Evolutionary conservation across 2,888 invertebrate genomes (phyloP).

Genomic region (Drosophila aldrichi): DNA sequence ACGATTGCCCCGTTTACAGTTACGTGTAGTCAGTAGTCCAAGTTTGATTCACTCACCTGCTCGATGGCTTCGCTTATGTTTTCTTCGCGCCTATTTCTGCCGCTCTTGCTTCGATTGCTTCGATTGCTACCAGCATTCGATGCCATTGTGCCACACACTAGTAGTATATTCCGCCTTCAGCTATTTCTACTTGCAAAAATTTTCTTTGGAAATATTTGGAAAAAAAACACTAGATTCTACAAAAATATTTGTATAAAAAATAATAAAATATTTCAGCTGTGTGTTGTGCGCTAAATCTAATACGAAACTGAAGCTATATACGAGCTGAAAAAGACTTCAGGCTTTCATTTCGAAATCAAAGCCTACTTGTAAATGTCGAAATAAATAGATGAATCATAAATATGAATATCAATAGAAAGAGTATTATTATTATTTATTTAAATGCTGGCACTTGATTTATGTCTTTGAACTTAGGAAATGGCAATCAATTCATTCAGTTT

Average conservation of each 20-base stretch:
- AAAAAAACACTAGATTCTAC: background rate
- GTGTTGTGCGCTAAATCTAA: background rate
- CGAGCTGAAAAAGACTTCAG: background rate
- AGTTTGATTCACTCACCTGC: background rate
- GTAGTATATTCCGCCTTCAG: background rate
- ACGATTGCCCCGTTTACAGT: no score
- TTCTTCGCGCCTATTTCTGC: no score
- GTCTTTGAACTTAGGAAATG: no score
- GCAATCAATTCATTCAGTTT: no score
- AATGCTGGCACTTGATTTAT: no score
- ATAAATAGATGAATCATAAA: background rate
- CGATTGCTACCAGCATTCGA: background rate
- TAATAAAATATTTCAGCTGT: background rate
- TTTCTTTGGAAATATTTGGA: background rate
- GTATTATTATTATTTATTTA: no score
- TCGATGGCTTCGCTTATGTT: background rate
- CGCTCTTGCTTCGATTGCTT: background rate
- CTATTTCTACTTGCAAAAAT: background rate
- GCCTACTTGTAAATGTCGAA: constrained; percentile 6
- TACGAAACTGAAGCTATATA: background rate
- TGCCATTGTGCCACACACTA: background rate
- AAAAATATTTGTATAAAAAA: background rate
- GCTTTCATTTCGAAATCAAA: background rate
- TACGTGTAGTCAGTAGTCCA: no score
- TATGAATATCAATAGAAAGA: constrained; percentile 1